Evolutionary conservation across 2,797 vertebrate species (phyloP).

Genomic region (Phrynocephalus vlangalii): DNA sequence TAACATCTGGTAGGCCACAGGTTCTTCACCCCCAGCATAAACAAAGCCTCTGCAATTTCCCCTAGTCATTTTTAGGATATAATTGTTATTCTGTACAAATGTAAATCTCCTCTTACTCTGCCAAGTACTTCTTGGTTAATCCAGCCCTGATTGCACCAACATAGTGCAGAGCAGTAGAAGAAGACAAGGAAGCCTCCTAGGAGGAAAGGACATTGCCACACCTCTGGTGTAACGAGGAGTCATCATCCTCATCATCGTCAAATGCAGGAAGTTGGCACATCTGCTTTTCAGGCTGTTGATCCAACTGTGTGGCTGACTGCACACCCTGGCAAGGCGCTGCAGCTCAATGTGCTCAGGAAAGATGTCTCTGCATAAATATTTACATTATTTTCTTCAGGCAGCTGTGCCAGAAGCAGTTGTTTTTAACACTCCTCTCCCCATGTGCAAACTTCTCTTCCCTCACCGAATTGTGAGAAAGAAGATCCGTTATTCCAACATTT

Average conservation of each 20-base stretch:
- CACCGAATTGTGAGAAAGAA: conserved; percentile 39
- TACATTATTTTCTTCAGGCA: conserved; percentile 70
- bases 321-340: conserved; percentile 61
- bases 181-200: conserved; percentile 75
- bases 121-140: background rate
- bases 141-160: background rate
- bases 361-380: conserved; percentile 72
- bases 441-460: conserved; percentile 52
- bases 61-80: background rate
- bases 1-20: background rate
- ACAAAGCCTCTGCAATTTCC: background rate
- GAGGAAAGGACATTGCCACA: conserved; percentile 76
- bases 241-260: conserved; percentile 82
- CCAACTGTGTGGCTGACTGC: conserved; percentile 66
- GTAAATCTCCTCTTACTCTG: background rate
- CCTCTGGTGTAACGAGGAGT: conserved; percentile 78
- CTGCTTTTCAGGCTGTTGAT: conserved; percentile 79
- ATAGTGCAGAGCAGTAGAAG: conserved; percentile 54
- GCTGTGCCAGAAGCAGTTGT: conserved; percentile 61
- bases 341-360: conserved; percentile 66
- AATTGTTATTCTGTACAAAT: background rate
- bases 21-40: background rate
- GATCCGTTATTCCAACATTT: conserved; percentile 8
- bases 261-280: conserved; percentile 82
- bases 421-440: conserved; percentile 65